These are phyloP conservation scores for Forficula auricularia DNA, from an alignment of 1,140 invertebrate genomes.

Conservation along the genomic window DNA sequence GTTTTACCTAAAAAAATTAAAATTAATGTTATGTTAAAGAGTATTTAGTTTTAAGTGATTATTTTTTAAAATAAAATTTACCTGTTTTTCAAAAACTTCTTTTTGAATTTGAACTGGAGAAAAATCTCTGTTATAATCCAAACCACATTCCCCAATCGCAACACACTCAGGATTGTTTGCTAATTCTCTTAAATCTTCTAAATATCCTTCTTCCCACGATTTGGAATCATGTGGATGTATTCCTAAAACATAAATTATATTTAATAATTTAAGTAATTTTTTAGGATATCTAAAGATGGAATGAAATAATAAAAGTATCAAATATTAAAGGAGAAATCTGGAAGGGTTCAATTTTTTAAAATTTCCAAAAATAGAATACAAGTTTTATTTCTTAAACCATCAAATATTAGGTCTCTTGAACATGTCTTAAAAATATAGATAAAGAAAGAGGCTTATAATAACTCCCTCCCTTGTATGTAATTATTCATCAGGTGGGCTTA, in stretches of 20 bases:
- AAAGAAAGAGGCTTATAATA: too few species aligned
- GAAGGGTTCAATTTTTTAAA: too few species aligned
- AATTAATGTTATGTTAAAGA: slow-evolving; percentile 7
- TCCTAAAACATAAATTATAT: slow-evolving; percentile 31
- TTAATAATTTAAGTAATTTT: slow-evolving; percentile 9
- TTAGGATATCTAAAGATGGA: too few species aligned
- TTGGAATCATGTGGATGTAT: slow-evolving; percentile 93
- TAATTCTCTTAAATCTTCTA: slow-evolving; percentile 49
- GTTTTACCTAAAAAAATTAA: slow-evolving; percentile 41
- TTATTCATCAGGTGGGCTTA: too few species aligned
- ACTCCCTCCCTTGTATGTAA: too few species aligned
- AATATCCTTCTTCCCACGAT: slow-evolving; percentile 64
- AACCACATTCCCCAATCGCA: slow-evolving; percentile 81
- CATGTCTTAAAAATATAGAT: too few species aligned
- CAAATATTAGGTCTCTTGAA: too few species aligned
- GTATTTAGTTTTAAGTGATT: background rate
- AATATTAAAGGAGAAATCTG: too few species aligned
- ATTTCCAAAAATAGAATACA: too few species aligned
- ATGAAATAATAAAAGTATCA: too few species aligned
- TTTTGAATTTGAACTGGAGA: slow-evolving; percentile 73
- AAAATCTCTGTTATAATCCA: slow-evolving; percentile 89
- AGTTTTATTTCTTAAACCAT: too few species aligned
- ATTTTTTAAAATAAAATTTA: slow-evolving; percentile 19
- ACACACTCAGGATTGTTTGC: slow-evolving; percentile 74
- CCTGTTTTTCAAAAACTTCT: slow-evolving; percentile 77